Evolutionary conservation across 2,888 invertebrate genomes (phyloP).

Genomic region (Trilocha varians): DNA sequence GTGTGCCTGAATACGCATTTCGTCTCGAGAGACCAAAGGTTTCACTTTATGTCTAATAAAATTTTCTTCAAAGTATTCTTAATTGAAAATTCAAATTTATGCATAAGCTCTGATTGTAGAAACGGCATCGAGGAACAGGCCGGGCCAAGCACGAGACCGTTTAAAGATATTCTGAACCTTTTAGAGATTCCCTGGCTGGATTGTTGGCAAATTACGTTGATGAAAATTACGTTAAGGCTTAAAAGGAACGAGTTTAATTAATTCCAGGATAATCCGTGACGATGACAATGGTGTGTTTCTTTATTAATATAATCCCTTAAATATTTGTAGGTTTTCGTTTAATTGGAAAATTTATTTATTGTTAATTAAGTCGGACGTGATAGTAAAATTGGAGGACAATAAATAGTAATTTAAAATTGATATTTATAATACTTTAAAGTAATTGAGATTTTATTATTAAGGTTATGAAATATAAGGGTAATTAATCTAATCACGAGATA

Average conservation of each 20-base stretch:
- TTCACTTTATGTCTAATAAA: slow-evolving; percentile 71
- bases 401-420: no score
- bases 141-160: slow-evolving; percentile 37
- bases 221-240: slow-evolving; percentile 51
- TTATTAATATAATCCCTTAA: neutral
- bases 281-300: slow-evolving; percentile 17
- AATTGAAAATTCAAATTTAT: slow-evolving; percentile 74
- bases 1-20: slow-evolving; percentile 53
- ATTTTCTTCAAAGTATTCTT: slow-evolving; percentile 70
- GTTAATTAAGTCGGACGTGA: no score
- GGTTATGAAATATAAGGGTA: no score
- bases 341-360: neutral
- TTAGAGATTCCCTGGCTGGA: slow-evolving; percentile 25
- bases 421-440: no score
- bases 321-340: neutral
- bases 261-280: slow-evolving; percentile 29
- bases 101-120: slow-evolving; percentile 71
- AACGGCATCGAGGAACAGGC: slow-evolving; percentile 33
- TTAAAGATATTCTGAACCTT: slow-evolving; percentile 51
- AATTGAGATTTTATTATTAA: no score
- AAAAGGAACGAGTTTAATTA: slow-evolving; percentile 42
- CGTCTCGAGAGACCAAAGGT: slow-evolving; percentile 66
- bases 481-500: no score
- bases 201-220: slow-evolving; percentile 53
- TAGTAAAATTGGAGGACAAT: no score